A percentile compares a stretch with the other conserved stretches of the same genome.
Conservation (phyloP, 1,140 invertebrate species). For the Lordiphosa mommai region DNA sequence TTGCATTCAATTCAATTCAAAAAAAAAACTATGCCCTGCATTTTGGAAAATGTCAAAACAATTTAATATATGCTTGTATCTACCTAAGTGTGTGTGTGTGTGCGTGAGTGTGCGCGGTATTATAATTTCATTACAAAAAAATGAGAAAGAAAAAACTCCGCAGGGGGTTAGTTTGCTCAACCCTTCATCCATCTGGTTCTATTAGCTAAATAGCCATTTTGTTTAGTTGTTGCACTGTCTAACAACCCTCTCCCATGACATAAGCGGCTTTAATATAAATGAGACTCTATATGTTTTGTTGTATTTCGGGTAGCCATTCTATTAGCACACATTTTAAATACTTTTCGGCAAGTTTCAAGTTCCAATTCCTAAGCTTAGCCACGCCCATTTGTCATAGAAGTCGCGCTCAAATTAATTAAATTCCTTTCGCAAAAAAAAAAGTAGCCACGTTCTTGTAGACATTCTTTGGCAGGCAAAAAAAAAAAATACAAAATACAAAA, state of each 20-base stretch:
- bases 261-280: conserved; percentile 76
- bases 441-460: conserved; percentile 49
- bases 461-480: conserved; percentile 36
- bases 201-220: conserved; percentile 77
- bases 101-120: conserved; percentile 29
- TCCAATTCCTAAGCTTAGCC: conserved; percentile 55
- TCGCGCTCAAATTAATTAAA: conserved; percentile 70
- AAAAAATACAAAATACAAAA: conserved; percentile 6
- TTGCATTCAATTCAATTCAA: conserved; percentile 26
- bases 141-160: conserved; percentile 27
- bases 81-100: conserved; percentile 27
- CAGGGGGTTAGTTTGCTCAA: conserved; percentile 60
- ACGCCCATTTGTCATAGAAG: conserved; percentile 73
- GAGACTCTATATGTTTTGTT: conserved; percentile 50
- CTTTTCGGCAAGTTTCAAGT: conserved; percentile 40
- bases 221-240: conserved; percentile 48
- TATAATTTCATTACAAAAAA: conserved; percentile 71
- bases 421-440: conserved; percentile 56
- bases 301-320: conserved; percentile 25
- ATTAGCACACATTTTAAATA: conserved; percentile 49
- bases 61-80: conserved; percentile 44
- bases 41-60: conserved; percentile 76
- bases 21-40: conserved; percentile 40
- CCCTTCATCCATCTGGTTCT: conserved; percentile 45
- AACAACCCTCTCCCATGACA: conserved; percentile 19